Evolutionary conservation across 2,113 vertebrate species (phyloP).

Genomic region (Neofelis nebulosa): DNA sequence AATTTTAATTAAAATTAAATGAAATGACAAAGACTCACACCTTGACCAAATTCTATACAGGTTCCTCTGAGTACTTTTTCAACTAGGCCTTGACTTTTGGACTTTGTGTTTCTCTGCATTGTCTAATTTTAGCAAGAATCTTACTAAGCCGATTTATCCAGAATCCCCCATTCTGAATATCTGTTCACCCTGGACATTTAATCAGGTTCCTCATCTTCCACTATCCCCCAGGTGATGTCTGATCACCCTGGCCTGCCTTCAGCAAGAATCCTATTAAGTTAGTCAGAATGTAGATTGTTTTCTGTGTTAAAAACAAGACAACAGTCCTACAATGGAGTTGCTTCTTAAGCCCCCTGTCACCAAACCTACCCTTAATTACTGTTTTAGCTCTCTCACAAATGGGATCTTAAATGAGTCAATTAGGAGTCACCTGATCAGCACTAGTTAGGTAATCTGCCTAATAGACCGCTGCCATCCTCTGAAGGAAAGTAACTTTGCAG

Average conservation of each 20-base stretch:
- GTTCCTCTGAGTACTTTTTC: not conserved
- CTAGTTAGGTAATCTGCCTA: not conserved
- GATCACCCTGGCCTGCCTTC: not conserved
- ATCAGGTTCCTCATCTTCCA: not conserved
- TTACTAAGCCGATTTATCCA: not conserved
- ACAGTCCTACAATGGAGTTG: not conserved
- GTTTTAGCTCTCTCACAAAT: not conserved
- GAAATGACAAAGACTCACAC: not conserved
- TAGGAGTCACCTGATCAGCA: not conserved
- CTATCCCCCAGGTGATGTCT: not conserved
- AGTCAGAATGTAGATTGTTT: not conserved
- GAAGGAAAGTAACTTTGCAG: not conserved
- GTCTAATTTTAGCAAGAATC: not conserved
- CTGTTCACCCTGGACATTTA: not conserved
- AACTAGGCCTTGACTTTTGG: not conserved
- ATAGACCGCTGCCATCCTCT: not conserved
- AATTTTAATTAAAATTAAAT: not conserved
- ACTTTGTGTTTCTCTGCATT: not conserved
- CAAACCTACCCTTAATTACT: not conserved
- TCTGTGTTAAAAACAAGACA: not conserved
- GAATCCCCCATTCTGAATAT: not conserved
- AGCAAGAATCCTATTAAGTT: not conserved
- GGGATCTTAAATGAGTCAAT: not conserved
- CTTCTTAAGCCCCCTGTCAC: not conserved
- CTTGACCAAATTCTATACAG: not conserved